Base-by-base conservation (phyloP, 1,140 invertebrate genomes). In the Danaus melanippus region DNA sequence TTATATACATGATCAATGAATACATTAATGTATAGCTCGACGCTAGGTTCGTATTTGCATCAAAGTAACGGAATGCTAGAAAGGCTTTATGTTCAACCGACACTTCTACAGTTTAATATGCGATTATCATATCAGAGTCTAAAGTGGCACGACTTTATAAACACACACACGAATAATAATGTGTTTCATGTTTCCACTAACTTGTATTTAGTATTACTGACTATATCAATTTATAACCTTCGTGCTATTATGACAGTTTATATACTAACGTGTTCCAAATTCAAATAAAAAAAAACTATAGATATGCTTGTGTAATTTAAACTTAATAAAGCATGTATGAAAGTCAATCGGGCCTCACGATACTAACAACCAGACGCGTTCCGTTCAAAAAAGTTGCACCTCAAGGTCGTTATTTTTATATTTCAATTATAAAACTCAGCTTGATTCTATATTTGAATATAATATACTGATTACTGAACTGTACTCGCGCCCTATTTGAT, bases 361-460 rank as follows among this genome's bases (percentile, higher is more conserved):
- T 45, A 44, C 43, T 49, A 55, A 32, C 52, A 56, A 39, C 47
- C 53, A 64, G 58, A 57, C 64, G 62, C 60, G 62, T 53, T 65
- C 56, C 57, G 51, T 53, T 46, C 60, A 67, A 69, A 72, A 62
- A 72, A 72, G 53, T 60, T 66, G 60, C 58, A 67, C 62, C 65
- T 62, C 64, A 70, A 70, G 67, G 67, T 63, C 67, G 60, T 41
- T 12, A 58, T 61, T 65, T 70, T 67, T 48, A 70, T 70, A 60
- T 64, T 64, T 66, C 62, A 67, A 69, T 69, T 69, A 64, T 66
- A 66, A 58, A 60, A 52, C 54, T 39, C 44, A 48, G 53, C 42
- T 59, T 50, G 47, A 60, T 60, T 64, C 54, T 45, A 32, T 4
- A 32, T 32, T 32, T 32, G 21, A 32, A 32, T 32, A 32, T 32